Evolutionary conservation across 1,140 invertebrate species (phyloP), one percentile per base, ranked within the genome.

Genomic region (Littorina saxatilis): DNA sequence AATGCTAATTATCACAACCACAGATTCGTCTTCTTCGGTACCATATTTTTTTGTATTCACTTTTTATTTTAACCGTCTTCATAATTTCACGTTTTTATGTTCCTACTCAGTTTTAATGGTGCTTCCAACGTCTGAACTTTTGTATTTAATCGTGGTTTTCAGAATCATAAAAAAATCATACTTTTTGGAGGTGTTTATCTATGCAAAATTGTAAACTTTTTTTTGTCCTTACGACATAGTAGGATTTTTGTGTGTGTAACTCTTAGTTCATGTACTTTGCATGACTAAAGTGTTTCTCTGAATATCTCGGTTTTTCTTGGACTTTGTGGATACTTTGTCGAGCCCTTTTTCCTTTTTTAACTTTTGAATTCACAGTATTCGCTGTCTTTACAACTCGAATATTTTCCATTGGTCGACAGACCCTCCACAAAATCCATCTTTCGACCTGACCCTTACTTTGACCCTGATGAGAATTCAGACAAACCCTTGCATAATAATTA

Each of bases 231-330:
- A 4, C 35, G 74, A 4, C 3, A 37, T 58, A 23, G 13, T n/a
- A 75, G 9, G 58, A 37, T 76, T 50, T 32, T 52, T 29, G 13
- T 73, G 39, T 70, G 52, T 17, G n/a, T 75, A n/a, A n/a, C n/a
- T 50, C 40, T 23, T 63, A 78, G 76, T 78, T 78, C 76, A 78
- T 78, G 76, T 78, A 78, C 76, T 66, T 35, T 78, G 76, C n/a
- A 78, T 78, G 76, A 40, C 76, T 32, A 61, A 58, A 78, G 76
- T 55, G 55, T 66, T 66, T 63, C 13, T 63, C 76, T 78, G 76
- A 63, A 78, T 27, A 32, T 76, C 58, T 58, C n/a, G 58, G 15
- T 35, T 78, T 78, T 78, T 66, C 35, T 78, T 78, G 76, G 75
- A 58, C 35, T 78, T 32, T 78, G 58, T 39, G 55, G 76, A 66